Evolutionary conservation across 2,113 vertebrate species (phyloP).

Genomic region (Hemiprocne comata): DNA sequence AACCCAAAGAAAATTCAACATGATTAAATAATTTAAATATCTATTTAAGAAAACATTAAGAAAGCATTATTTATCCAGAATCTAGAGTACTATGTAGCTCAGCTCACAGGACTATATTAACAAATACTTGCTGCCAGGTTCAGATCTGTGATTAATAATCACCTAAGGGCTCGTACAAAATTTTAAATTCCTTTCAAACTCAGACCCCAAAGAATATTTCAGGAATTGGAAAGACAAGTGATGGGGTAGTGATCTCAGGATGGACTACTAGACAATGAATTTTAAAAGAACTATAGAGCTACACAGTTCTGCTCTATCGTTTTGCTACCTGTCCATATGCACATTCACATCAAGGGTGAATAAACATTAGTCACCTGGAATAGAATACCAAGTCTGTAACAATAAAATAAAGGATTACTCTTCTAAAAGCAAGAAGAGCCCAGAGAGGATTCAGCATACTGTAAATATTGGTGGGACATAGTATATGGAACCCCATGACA

Average conservation of each 20-base stretch:
- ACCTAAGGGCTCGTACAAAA: not conserved
- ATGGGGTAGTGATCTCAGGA: not conserved
- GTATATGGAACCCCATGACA: not conserved
- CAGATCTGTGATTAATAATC: not conserved
- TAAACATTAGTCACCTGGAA: not conserved
- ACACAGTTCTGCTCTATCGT: not conserved
- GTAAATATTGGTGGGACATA: not conserved
- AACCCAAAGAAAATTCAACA: not conserved
- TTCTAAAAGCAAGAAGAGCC: not conserved
- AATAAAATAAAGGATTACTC: not conserved
- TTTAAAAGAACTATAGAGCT: not conserved
- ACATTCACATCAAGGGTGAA: not conserved
- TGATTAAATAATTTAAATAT: not conserved
- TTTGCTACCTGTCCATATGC: not conserved
- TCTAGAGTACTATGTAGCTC: not conserved
- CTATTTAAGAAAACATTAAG: not conserved
- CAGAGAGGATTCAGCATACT: not conserved
- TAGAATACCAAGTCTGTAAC: not conserved
- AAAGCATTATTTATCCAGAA: not conserved
- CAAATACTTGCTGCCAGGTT: not conserved
- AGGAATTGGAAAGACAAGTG: not conserved
- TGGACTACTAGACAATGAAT: not conserved
- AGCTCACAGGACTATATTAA: not conserved
- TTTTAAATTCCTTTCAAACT: not conserved
- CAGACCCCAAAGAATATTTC: not conserved